phyloP scores from a whole-genome alignment of 2,888 invertebrate species.

The Cryptus armator region DNA sequence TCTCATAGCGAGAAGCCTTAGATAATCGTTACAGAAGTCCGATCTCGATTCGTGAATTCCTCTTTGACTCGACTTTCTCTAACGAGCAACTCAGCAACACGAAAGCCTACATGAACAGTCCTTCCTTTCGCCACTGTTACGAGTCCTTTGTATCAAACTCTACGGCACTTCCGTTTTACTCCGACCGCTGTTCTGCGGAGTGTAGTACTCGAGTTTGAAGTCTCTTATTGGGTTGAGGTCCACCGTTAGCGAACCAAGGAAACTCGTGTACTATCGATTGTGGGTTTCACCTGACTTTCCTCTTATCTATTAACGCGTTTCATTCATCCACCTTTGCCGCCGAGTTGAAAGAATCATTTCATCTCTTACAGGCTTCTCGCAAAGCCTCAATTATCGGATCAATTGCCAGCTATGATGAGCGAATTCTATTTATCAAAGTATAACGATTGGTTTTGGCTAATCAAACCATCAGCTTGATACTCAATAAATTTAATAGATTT shows the following conservation, averaged over 20 bases:
- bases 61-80: background rate
- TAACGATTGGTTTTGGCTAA: background rate
- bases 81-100: background rate
- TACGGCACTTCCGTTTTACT: background rate
- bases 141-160: constrained; percentile 23
- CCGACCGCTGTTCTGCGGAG: background rate
- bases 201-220: constrained; percentile 9
- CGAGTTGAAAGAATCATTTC: background rate
- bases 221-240: background rate
- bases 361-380: background rate
- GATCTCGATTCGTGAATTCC: background rate
- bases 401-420: background rate
- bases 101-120: background rate
- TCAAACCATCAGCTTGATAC: too few species aligned
- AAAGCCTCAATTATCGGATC: background rate
- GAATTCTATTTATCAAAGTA: background rate
- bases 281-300: background rate
- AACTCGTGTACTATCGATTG: background rate
- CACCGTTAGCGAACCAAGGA: background rate
- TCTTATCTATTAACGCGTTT: constrained; percentile 8
- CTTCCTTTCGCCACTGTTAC: background rate
- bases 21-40: background rate
- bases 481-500: background rate
- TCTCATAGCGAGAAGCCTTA: too few species aligned
- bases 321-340: background rate